These are phyloP conservation scores for Phrixothrix hirtus DNA, from an alignment of 2,888 invertebrate genomes.

Conservation along the genomic window DNA sequence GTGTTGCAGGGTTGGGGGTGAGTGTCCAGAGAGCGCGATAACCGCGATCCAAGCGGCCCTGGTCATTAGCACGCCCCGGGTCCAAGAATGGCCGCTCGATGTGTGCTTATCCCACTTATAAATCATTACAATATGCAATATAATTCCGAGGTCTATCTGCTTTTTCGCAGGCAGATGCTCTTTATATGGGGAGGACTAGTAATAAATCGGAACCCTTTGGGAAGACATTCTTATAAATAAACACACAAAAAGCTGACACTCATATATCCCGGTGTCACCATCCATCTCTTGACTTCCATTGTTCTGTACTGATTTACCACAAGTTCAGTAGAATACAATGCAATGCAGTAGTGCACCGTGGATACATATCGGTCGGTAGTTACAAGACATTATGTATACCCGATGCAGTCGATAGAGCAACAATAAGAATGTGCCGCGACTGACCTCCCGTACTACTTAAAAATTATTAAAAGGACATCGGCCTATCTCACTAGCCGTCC, in stretches of 20 bases:
- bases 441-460: conserved; percentile 26
- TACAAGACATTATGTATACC: conserved; percentile 40
- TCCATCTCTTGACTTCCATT: conserved; percentile 46
- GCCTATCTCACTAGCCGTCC: no score
- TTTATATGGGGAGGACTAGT: conserved; percentile 43
- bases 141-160: conserved; percentile 58
- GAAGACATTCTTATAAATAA: conserved; percentile 37
- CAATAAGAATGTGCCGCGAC: conserved; percentile 35
- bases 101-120: conserved; percentile 58
- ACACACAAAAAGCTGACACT: conserved; percentile 43
- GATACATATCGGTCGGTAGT: conserved; percentile 42
- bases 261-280: conserved; percentile 46
- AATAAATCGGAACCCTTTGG: conserved; percentile 45
- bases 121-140: conserved; percentile 60
- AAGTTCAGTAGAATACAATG: conserved; percentile 50
- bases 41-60: conserved; percentile 56
- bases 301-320: conserved; percentile 51
- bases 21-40: conserved; percentile 43
- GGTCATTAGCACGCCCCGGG: conserved; percentile 58
- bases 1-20: conserved; percentile 38
- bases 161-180: conserved; percentile 58
- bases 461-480: conserved; percentile 1
- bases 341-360: conserved; percentile 49
- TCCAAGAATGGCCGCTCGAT: conserved; percentile 57
- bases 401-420: conserved; percentile 37